Evolutionary conservation across 2,888 invertebrate species (phyloP).

Genomic region (Hipparchia sbordonii): DNA sequence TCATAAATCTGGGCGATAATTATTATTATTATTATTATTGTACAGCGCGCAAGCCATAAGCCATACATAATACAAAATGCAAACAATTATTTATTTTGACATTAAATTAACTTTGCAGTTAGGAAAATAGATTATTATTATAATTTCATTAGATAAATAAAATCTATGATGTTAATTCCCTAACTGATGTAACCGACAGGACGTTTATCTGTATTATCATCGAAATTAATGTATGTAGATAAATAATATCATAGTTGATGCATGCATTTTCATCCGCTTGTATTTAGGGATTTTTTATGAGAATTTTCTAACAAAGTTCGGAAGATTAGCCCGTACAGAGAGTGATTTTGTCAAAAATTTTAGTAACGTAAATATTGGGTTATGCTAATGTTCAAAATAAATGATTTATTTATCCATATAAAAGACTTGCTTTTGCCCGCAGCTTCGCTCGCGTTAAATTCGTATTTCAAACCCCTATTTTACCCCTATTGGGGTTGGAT

Average conservation of each 20-base stretch:
- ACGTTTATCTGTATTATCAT: background rate
- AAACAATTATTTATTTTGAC: constrained; percentile 22
- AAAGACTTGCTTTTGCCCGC: too few species aligned
- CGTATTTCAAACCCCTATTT: too few species aligned
- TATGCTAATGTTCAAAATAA: too few species aligned
- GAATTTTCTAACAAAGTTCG: too few species aligned
- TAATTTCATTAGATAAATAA: constrained; percentile 8
- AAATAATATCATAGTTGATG: background rate
- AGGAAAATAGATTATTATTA: constrained; percentile 3
- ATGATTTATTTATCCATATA: too few species aligned
- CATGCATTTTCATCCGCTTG: too few species aligned
- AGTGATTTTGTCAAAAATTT: too few species aligned
- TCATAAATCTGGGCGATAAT: constrained; percentile 78
- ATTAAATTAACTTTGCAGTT: constrained; percentile 20
- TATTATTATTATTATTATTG: constrained; percentile 59
- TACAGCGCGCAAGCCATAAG: constrained; percentile 65
- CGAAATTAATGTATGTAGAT: background rate
- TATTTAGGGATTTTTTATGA: too few species aligned
- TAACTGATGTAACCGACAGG: background rate
- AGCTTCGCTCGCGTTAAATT: too few species aligned
- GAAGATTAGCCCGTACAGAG: too few species aligned
- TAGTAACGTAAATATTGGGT: too few species aligned
- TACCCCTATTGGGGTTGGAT: too few species aligned
- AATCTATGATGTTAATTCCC: constrained; percentile 2
- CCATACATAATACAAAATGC: constrained; percentile 19